Percentiles rank a stretch among this genome's conserved stretches.
Conservation (phyloP, 2,113 vertebrate species). For the Columba janthina region DNA sequence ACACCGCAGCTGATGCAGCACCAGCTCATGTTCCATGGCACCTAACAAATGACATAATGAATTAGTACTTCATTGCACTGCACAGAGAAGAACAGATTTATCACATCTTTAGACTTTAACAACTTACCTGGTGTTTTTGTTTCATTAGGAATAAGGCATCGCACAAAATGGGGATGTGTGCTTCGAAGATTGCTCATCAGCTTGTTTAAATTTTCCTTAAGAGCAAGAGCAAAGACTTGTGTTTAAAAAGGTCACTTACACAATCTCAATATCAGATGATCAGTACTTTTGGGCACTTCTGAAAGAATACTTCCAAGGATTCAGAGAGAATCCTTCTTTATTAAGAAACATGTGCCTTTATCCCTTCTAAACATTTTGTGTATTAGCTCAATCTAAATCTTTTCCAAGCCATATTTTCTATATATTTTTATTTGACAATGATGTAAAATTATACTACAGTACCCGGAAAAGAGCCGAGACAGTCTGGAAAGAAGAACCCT, state of each 20-base stretch:
- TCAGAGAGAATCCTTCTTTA: not conserved
- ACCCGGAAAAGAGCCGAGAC: slow-evolving; percentile 93
- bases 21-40: slow-evolving; percentile 64
- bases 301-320: not conserved
- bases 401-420: not conserved
- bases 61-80: not conserved
- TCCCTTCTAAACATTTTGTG: not conserved
- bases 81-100: not conserved
- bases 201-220: slow-evolving; percentile 66
- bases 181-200: slow-evolving; percentile 62
- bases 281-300: not conserved
- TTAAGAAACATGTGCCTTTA: not conserved
- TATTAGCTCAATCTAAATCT: not conserved
- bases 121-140: slow-evolving; percentile 65
- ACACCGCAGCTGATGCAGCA: slow-evolving; percentile 59
- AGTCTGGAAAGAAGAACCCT: slow-evolving; percentile 96
- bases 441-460: not conserved
- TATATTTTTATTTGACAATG: not conserved
- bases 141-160: slow-evolving; percentile 64
- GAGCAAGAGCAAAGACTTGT: not conserved
- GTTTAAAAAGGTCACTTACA: not conserved
- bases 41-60: slow-evolving; percentile 22
- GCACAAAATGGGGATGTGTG: slow-evolving; percentile 63
- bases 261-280: not conserved
- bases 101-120: not conserved